Evolutionary conservation across 1,140 invertebrate species (phyloP), one percentile per base, ranked within the genome.

Genomic region (Drosophila paulistorum): DNA sequence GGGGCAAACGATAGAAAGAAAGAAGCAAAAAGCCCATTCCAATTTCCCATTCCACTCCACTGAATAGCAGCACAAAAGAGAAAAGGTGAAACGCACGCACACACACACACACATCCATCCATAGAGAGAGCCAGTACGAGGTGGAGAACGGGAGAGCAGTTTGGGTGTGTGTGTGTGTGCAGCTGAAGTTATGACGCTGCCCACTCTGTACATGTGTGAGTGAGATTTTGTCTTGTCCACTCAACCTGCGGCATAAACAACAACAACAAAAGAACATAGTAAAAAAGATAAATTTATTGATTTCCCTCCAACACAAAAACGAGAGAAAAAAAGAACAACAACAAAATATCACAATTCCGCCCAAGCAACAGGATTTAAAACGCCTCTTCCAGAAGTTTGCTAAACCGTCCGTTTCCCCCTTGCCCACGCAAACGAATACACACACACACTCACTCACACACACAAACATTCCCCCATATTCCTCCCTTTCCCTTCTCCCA

Each of bases 81-180:
- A 77, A 90, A 90, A 90, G 86, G 86, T 81, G 77, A 89, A 84
- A 90, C 77, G 71, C 76, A 65, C 69, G 62, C 76, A 71, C 73
- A 71, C 79, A 42, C 35, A 51, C 59, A 35, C 64, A 68, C 48
- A 70, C 51, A 39, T 61, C 70, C 82, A 71, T 67, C 77, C 79
- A 71, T 76, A 77, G 62, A 72, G 65, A 73, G 65, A 57, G 37
- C 37, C 13, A 39, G 37, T 13, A 39, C 10, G 37, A 39, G 37
- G 37, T 39, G 37, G 37, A 39, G 37, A 39, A 13, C 37, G 10
- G 54, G 42, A 64, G 75, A 57, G 61, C 63, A 37, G 35, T 61
- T 39, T 39, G 37, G n/a, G 61, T 61, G 48, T 65, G 76, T 72
- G 68, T 72, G 68, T 79, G 55, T 69, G 48, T 68, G 75, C 77